phyloP scores from a whole-genome alignment of 2,888 invertebrate species.

The Drosophila glabriapex region DNA sequence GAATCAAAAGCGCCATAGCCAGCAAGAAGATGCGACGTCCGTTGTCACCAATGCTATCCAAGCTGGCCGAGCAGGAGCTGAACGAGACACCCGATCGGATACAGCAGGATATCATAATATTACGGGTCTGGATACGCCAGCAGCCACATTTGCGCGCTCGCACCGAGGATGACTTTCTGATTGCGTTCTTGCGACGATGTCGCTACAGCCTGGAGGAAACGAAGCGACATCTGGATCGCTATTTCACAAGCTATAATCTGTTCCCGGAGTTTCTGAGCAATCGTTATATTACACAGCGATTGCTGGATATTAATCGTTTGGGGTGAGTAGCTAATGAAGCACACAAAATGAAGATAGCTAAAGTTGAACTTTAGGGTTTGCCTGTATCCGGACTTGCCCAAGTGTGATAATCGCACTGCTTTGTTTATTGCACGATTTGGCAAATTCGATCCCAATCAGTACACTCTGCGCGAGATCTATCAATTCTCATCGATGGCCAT shows the following conservation, averaged over 20 bases:
- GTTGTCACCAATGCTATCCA: conserved; percentile 75
- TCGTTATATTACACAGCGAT: conserved; percentile 68
- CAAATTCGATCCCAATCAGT: conserved; percentile 71
- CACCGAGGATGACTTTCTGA: conserved; percentile 76
- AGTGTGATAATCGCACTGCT: conserved; percentile 72
- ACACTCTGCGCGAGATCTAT: conserved; percentile 73
- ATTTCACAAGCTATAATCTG: conserved; percentile 70
- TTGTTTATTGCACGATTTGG: conserved; percentile 76
- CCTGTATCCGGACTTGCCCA: conserved; percentile 76
- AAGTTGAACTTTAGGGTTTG: conserved; percentile 43
- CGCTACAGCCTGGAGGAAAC: conserved; percentile 81
- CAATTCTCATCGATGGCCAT: conserved; percentile 77
- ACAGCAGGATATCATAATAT: conserved; percentile 85
- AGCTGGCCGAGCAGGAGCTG: conserved; percentile 85
- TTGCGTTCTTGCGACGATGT: conserved; percentile 77
- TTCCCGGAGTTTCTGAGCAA: conserved; percentile 77
- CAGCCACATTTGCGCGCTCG: conserved; percentile 86
- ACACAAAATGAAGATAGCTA: accelerated
- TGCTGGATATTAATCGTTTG: conserved; percentile 75
- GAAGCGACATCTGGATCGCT: conserved; percentile 77
- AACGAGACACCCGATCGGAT: conserved; percentile 86
- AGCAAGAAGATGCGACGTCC: conserved; percentile 73
- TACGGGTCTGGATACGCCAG: conserved; percentile 86
- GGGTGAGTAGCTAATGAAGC: conserved; percentile 62
- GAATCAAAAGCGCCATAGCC: conserved; percentile 40